These are phyloP conservation scores for Montipora foliosa DNA, from an alignment of 64 coral and sea anemone species.

Conservation along the genomic window DNA sequence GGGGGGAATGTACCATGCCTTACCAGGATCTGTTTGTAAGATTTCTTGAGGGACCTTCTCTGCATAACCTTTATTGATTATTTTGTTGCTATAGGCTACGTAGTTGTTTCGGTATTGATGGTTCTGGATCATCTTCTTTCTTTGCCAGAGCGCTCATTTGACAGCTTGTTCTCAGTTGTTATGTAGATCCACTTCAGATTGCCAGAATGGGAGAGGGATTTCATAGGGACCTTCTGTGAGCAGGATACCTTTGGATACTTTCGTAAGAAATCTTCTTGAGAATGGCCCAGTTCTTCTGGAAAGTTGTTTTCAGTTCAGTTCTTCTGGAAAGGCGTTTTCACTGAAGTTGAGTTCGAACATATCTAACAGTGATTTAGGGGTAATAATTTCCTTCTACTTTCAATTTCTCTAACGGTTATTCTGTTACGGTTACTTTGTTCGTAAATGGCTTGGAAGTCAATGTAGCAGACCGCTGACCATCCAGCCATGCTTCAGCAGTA, in stretches of 20 bases:
- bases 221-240: slow-evolving; percentile 54
- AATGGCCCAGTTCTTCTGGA: slow-evolving; percentile 38
- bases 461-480: slow-evolving; percentile 59
- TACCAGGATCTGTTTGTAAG: slow-evolving; percentile 12
- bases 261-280: slow-evolving; percentile 52
- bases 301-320: neutral
- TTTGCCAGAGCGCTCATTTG: slow-evolving; percentile 61
- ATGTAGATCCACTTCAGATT: slow-evolving; percentile 47
- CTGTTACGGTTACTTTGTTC: slow-evolving; percentile 17
- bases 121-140: slow-evolving; percentile 63
- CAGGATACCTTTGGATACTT: slow-evolving; percentile 36
- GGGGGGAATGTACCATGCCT: slow-evolving; percentile 53
- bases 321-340: slow-evolving; percentile 37
- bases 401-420: slow-evolving; percentile 53
- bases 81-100: slow-evolving; percentile 48
- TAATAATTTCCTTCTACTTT: slow-evolving; percentile 38
- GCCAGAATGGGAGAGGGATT: slow-evolving; percentile 54
- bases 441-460: neutral
- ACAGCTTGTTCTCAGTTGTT: slow-evolving; percentile 53
- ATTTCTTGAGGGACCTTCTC: slow-evolving; percentile 17
- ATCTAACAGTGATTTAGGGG: slow-evolving; percentile 12
- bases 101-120: slow-evolving; percentile 43
- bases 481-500: slow-evolving; percentile 74
- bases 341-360: slow-evolving; percentile 69
- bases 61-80: slow-evolving; percentile 15